Evolutionary conservation across 2,888 invertebrate genomes (phyloP).

Genomic region (Lycocerus yunnanus): DNA sequence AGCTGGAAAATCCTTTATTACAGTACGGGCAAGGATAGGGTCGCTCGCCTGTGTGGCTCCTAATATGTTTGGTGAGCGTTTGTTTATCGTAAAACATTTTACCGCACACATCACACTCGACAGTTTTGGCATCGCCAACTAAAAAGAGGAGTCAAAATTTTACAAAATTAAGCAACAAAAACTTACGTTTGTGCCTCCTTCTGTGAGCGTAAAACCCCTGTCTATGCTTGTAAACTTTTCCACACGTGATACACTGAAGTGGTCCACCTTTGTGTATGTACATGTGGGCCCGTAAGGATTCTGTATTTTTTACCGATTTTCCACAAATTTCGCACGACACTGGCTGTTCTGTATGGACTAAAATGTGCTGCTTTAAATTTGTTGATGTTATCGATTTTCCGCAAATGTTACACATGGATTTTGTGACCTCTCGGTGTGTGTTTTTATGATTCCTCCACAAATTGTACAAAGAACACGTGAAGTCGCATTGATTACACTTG

Average conservation of each 20-base stretch:
- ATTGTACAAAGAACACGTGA: neutral
- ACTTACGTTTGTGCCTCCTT: neutral
- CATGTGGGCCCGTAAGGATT: neutral
- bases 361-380: neutral
- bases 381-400: neutral
- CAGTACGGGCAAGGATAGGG: conserved; percentile 24
- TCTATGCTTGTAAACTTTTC: neutral
- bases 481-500: neutral
- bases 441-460: neutral
- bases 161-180: neutral
- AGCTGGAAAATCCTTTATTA: conserved; percentile 23
- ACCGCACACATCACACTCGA: neutral
- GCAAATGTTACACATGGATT: neutral
- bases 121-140: neutral
- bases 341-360: neutral
- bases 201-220: neutral
- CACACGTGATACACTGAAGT: neutral
- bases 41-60: conserved; percentile 22
- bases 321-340: neutral
- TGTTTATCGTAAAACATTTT: neutral
- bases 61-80: conserved; percentile 20
- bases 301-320: neutral
- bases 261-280: neutral
- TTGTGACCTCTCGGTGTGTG: neutral
- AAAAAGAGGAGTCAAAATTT: neutral